These are phyloP conservation scores for Pentalonia nigronervosa DNA, from an alignment of 1,140 invertebrate genomes.

Conservation along the genomic window DNA sequence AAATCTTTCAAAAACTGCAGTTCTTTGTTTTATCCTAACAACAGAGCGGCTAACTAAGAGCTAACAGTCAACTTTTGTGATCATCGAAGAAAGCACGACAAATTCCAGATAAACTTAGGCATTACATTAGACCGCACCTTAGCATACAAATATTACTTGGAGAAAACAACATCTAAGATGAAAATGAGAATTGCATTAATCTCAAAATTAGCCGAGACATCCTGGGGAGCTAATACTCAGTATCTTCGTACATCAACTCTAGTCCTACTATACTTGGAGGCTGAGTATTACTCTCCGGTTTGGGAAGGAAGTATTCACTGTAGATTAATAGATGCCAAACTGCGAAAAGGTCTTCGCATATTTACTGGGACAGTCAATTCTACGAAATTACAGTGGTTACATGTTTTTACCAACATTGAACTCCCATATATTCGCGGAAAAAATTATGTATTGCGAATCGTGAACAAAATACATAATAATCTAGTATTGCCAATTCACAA, in stretches of 20 bases:
- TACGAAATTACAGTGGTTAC: neutral
- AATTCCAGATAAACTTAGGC: neutral
- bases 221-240: conserved; percentile 50
- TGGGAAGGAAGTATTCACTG: neutral
- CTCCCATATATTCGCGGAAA: too few relatives aligned
- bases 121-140: neutral
- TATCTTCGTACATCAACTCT: conserved; percentile 53
- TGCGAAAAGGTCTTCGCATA: neutral
- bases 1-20: conserved; percentile 15
- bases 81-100: neutral
- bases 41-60: conserved; percentile 39
- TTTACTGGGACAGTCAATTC: neutral
- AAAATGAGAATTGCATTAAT: conserved; percentile 43
- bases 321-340: neutral
- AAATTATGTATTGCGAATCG: too few relatives aligned
- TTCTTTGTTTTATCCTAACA: conserved; percentile 17
- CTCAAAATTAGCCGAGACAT: conserved; percentile 13
- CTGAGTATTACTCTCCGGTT: conserved; percentile 32
- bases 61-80: neutral
- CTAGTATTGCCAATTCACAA: too few relatives aligned
- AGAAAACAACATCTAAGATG: conserved; percentile 41
- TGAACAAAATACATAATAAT: too few relatives aligned
- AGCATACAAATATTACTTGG: conserved; percentile 36
- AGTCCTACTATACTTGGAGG: conserved; percentile 37
- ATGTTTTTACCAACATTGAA: too few relatives aligned